Conservation (phyloP, 2,797 vertebrate species). For the Capromys pilorides region DNA sequence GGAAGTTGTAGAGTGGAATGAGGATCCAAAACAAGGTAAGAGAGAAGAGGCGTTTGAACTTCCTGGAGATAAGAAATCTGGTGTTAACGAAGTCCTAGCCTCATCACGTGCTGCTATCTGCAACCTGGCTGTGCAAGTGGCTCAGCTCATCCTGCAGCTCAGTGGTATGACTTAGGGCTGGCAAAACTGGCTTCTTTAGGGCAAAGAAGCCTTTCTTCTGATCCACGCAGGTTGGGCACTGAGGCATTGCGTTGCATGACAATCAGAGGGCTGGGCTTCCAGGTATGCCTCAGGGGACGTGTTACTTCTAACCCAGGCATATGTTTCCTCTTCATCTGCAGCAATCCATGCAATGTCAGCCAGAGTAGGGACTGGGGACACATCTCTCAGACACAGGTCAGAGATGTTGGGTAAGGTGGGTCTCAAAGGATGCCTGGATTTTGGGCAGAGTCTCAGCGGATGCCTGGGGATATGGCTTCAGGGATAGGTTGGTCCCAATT, state of each 20-base stretch:
- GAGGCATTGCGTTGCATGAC: slow-evolving; percentile 98
- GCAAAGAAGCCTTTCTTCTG: slow-evolving; percentile 94
- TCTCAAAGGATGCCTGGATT: slow-evolving; percentile 96
- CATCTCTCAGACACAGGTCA: slow-evolving; percentile 88
- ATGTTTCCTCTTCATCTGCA: slow-evolving; percentile 97
- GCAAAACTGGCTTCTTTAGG: slow-evolving; percentile 94
- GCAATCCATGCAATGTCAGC: slow-evolving; percentile 99
- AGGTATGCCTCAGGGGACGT: slow-evolving; percentile 95
- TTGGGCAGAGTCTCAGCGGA: slow-evolving; percentile 97
- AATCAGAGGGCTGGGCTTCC: slow-evolving; percentile 96
- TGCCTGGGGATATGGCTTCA: slow-evolving; percentile 94
- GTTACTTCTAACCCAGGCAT: slow-evolving; percentile 98
- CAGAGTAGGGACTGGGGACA: slow-evolving; percentile 94
- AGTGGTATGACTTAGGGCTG: slow-evolving; percentile 94
- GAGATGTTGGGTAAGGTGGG: slow-evolving; percentile 92
- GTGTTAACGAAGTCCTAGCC: slow-evolving; percentile 89
- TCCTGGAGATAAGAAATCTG: slow-evolving; percentile 95
- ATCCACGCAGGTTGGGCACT: slow-evolving; percentile 96
- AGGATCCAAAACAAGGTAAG: slow-evolving; percentile 93
- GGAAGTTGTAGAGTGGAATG: slow-evolving; percentile 95
- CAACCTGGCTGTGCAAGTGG: slow-evolving; percentile 95
- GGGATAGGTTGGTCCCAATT: slow-evolving; percentile 96
- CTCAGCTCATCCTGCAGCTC: slow-evolving; percentile 98
- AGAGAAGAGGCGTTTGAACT: slow-evolving; percentile 96
- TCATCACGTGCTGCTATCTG: slow-evolving; percentile 94